phyloP scores from a whole-genome alignment of 2,888 invertebrate species.

The Phrixothrix hirtus region DNA sequence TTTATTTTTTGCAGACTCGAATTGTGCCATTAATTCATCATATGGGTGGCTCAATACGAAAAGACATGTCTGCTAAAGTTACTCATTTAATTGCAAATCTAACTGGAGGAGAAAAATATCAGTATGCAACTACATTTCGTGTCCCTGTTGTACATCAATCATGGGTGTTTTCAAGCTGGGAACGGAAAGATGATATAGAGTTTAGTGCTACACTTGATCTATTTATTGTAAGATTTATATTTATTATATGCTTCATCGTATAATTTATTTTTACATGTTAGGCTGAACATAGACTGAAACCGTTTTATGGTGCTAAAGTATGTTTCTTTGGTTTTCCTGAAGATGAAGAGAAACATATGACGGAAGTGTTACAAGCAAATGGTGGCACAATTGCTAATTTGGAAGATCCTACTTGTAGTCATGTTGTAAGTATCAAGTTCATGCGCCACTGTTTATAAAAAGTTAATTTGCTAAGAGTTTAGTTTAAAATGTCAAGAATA shows the following conservation, averaged over 20 bases:
- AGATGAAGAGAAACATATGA: conserved; percentile 91
- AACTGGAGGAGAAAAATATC: conserved; percentile 90
- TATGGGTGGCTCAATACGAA: conserved; percentile 95
- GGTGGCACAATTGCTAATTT: conserved; percentile 78
- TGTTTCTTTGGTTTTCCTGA: conserved; percentile 89
- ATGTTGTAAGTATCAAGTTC: conserved; percentile 88
- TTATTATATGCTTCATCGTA: not conserved
- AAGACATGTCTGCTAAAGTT: conserved; percentile 84
- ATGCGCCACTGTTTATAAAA: too few species aligned
- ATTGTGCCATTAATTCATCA: conserved; percentile 89
- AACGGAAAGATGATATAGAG: conserved; percentile 69
- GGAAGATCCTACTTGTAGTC: conserved; percentile 85
- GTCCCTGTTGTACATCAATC: conserved; percentile 84
- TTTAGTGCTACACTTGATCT: conserved; percentile 73
- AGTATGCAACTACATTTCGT: conserved; percentile 88
- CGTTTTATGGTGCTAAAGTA: conserved; percentile 84
- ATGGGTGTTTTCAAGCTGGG: conserved; percentile 91
- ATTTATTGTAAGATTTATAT: conserved; percentile 62
- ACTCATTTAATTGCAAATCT: conserved; percentile 92
- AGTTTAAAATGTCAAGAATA: too few species aligned
- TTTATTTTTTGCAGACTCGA: conserved; percentile 66
- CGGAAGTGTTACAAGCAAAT: conserved; percentile 83
- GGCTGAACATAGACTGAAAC: conserved; percentile 77
- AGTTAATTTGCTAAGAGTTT: too few species aligned
- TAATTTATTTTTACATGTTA: conserved; percentile 48